Evolutionary conservation across 2,888 invertebrate genomes (phyloP).

Genomic region (Leuctra nigra): DNA sequence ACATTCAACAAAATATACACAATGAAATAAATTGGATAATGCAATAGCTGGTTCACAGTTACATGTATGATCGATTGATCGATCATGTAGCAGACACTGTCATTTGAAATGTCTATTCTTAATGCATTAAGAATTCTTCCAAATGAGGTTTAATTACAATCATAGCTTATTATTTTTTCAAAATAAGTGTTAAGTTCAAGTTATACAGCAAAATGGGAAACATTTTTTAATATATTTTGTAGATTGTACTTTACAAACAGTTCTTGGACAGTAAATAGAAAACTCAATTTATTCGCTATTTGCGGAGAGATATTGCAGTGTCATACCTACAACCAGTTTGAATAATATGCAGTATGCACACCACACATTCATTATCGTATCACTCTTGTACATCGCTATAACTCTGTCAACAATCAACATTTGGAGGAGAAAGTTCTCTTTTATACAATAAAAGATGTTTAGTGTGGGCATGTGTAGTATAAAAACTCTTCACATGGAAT

Average conservation of each 20-base stretch:
- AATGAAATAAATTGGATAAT: background rate
- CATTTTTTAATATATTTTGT: background rate
- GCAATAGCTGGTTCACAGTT: no score
- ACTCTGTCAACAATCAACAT: constrained; percentile 1
- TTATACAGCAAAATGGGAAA: background rate
- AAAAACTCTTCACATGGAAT: constrained; percentile 23
- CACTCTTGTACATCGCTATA: background rate
- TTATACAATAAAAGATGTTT: constrained; percentile 23
- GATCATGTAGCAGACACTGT: no score
- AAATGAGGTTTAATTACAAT: no score
- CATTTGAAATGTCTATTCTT: no score
- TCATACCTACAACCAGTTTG: background rate
- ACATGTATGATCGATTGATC: no score
- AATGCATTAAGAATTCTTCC: no score
- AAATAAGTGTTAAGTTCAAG: no score
- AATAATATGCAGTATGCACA: constrained; percentile 3
- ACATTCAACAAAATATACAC: background rate
- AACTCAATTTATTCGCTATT: background rate
- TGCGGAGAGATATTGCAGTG: background rate
- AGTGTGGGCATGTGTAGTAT: constrained; percentile 22
- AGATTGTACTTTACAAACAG: constrained; percentile 24
- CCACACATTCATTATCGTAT: background rate
- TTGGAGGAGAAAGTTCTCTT: constrained; percentile 23
- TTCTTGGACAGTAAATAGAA: constrained; percentile 22
- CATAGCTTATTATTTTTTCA: no score